Conservation (phyloP, 2,888 invertebrate species). For the Pristionchus fissidentatus region DNA sequence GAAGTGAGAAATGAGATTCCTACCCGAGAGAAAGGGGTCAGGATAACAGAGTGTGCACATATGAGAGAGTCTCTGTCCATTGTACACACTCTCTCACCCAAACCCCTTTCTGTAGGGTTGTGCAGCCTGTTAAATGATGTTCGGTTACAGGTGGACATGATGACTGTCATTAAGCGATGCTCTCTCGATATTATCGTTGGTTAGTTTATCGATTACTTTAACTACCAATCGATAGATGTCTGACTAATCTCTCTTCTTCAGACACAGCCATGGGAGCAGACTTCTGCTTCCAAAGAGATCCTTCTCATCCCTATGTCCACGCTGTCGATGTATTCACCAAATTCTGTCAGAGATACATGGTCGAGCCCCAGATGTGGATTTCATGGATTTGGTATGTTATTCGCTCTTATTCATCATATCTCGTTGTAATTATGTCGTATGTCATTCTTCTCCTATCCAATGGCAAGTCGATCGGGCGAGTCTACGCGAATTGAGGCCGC, state of each 20-base stretch:
- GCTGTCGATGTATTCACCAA: conserved; percentile 53
- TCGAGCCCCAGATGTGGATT: conserved; percentile 36
- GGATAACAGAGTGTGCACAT: too few relatives aligned
- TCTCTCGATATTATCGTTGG: neutral
- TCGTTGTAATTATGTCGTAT: neutral
- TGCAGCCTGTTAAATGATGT: too few relatives aligned
- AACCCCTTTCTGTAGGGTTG: too few relatives aligned
- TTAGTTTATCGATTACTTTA: neutral
- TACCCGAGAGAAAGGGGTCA: too few relatives aligned
- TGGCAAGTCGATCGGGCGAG: too few relatives aligned
- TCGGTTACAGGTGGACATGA: too few relatives aligned
- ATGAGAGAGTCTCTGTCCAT: too few relatives aligned
- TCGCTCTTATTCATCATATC: too few relatives aligned
- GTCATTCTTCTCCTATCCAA: neutral
- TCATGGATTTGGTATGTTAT: neutral
- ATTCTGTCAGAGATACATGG: conserved; percentile 46
- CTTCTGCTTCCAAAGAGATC: conserved; percentile 49
- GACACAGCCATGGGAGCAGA: conserved; percentile 56
- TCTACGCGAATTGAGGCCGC: too few relatives aligned
- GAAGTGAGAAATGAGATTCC: too few relatives aligned
- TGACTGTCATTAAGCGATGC: neutral
- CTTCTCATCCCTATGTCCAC: conserved; percentile 51
- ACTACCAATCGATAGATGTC: neutral
- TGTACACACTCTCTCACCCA: too few relatives aligned
- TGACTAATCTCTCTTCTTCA: neutral